phyloP scores from a whole-genome alignment of 2,797 vertebrate genomes.

The Crocidura indochinensis region DNA sequence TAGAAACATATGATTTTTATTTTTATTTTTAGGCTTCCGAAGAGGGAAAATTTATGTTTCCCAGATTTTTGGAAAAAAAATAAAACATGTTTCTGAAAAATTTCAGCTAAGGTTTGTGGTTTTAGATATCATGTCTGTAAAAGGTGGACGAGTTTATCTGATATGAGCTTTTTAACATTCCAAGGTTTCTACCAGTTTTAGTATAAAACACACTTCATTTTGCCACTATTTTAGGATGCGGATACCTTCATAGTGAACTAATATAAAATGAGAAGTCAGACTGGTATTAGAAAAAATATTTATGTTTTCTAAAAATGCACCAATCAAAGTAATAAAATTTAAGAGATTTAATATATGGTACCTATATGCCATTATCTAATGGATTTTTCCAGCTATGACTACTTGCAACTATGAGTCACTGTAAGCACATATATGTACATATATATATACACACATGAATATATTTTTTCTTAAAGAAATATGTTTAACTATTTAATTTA shows the following conservation, averaged over 20 bases:
- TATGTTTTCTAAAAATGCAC: slow-evolving; percentile 65
- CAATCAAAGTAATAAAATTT: slow-evolving; percentile 70
- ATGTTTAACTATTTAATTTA: slow-evolving; percentile 44
- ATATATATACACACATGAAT: no score
- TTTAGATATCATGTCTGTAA: slow-evolving; percentile 10
- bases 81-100: neutral
- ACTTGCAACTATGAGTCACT: neutral
- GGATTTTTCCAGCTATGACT: slow-evolving; percentile 66
- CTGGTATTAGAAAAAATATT: slow-evolving; percentile 65
- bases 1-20: neutral
- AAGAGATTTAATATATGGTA: slow-evolving; percentile 22
- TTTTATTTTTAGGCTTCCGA: neutral
- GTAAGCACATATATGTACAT: fast-evolving
- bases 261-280: slow-evolving; percentile 71
- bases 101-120: slow-evolving; percentile 2
- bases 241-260: slow-evolving; percentile 65
- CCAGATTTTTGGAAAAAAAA: slow-evolving; percentile 22
- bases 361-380: slow-evolving; percentile 46
- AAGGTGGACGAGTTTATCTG: slow-evolving; percentile 62
- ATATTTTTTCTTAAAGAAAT: neutral
- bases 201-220: slow-evolving; percentile 71
- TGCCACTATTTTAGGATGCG: slow-evolving; percentile 65
- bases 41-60: neutral
- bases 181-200: slow-evolving; percentile 67
- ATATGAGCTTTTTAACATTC: slow-evolving; percentile 74